Percentiles rank a stretch among this genome's conserved stretches.
These are phyloP conservation scores for Formicarius rufipectus DNA, from an alignment of 2,113 vertebrate genomes.

Conservation along the genomic window DNA sequence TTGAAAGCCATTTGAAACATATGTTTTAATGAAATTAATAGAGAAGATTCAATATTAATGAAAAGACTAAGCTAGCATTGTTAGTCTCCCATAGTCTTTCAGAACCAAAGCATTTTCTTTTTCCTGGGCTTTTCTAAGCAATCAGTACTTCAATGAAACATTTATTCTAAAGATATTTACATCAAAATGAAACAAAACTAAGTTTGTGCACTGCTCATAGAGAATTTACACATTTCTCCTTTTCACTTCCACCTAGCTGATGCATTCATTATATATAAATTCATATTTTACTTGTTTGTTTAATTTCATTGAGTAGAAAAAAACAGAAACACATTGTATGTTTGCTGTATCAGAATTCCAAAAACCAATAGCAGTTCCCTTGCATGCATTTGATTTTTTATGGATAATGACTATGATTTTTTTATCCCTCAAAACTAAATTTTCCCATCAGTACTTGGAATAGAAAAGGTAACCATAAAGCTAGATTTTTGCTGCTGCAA, in stretches of 20 bases:
- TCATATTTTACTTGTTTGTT: background rate
- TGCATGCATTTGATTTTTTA: background rate
- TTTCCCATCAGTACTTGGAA: background rate
- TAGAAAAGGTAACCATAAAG: background rate
- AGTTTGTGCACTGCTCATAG: background rate
- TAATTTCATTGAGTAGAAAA: background rate
- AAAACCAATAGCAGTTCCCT: background rate
- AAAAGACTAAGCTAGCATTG: background rate
- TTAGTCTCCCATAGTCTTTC: background rate
- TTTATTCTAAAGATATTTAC: background rate
- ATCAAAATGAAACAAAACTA: background rate
- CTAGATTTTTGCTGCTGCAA: background rate
- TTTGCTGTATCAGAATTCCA: background rate
- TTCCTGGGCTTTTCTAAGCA: background rate
- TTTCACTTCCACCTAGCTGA: background rate
- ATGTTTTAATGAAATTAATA: background rate
- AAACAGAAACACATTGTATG: background rate
- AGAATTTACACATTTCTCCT: background rate
- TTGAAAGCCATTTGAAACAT: background rate
- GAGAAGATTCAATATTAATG: background rate
- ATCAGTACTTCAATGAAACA: background rate
- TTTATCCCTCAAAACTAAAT: background rate
- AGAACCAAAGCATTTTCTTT: background rate
- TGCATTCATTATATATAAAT: background rate
- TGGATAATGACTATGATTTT: background rate